Base-by-base conservation (phyloP, 2,113 vertebrate species). In the Antechinus flavipes region DNA sequence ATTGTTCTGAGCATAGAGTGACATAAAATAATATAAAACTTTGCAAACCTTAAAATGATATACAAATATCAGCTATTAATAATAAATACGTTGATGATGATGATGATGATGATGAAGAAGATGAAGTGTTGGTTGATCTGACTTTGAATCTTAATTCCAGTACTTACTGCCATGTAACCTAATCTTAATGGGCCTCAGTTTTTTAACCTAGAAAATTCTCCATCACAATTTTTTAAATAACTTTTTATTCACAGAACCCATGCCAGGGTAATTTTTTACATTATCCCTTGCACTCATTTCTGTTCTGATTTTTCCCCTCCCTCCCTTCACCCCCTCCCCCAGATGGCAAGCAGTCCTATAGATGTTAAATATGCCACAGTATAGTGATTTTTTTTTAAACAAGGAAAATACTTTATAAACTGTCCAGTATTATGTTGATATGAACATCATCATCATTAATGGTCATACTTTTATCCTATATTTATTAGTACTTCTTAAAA, bases 401-500 rank as follows among this genome's bases (percentile, higher is more conserved):
- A 84, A 84, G 12, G 16, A 84, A 76, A 84, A 22, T 4, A 42
- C n/a, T 84, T 84, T 42, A 1, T 84, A 42, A 76, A 84, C 68
- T 84, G 68, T 84, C 35, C 68, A 42, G 6, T 84, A 84, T 42
- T 84, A 42, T 22, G 35, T 68, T 42, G n/a, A 42, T 42, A 22
- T 23, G n/a, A 23, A 84, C 10, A 61, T n/a, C 68, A 84, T 42
- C 35, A 84, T 84, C 16, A 42, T 84, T 23, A 84, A 42, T 84
- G 68, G 68, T 6, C n/a, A 42, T 42, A 2, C 6, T 84, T 84
- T 84, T 42, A 9, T 42, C 22, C 46, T 52, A 90, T 16, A 54
- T 90, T 76, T 61, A 93, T 46, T 8, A 90, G 19, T 56, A 68
- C 52, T 95, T 95, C n/a, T 23, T 76, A 91, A 54, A 90, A 90